Base-by-base conservation (phyloP, 2,797 vertebrate species). In the Margarornis squamiger region DNA sequence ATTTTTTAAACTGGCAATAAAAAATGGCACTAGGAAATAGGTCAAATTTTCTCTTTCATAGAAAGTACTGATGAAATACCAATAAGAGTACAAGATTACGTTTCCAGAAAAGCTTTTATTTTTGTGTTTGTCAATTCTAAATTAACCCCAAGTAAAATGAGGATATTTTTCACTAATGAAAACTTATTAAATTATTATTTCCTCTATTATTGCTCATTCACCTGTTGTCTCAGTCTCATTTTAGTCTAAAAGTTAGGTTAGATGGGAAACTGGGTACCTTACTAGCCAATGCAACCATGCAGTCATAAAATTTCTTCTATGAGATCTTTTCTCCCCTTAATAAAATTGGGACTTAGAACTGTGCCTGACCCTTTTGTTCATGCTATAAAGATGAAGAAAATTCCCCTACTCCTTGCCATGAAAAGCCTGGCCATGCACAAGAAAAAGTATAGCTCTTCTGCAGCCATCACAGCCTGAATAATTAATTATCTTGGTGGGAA, bases 401-500 rank as follows among this genome's bases (percentile, higher is more conserved):
- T 72, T 63, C 68, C 32, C 43, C 80, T 55, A 30, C n/a, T 62
- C 18, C 58, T 61, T 45, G 10, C 12, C 36, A 24, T 4, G 2
- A 41, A 59, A 71, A 76, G 9, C 52, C 34, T 80, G 32, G 26
- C 23, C 34, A n/a, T 26, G 61, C 13, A 67, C 12, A 82, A 73
- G 66, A 71, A 14, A 83, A 91, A 90, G 66, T 24, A 54, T 20
- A 75, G 24, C 26, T 77, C 36, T 80, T 43, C 59, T 61, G 65
- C 38, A 84, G 58, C 66, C 43, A 34, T 82, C 65, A 49, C 36
- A 62, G 7, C 62, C 52, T 91, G 86, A 85, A 93, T 90, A 96
- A 92, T 92, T 94, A 80, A 92, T 71, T 93, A 23, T n/a, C 71
- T 87, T 92, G 43, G 67, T 91, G 61, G 76, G 88, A 90, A 94